Evolutionary conservation across 2,888 invertebrate species (phyloP), one percentile per base, ranked within the genome.

Genomic region (Pollenia angustigena): DNA sequence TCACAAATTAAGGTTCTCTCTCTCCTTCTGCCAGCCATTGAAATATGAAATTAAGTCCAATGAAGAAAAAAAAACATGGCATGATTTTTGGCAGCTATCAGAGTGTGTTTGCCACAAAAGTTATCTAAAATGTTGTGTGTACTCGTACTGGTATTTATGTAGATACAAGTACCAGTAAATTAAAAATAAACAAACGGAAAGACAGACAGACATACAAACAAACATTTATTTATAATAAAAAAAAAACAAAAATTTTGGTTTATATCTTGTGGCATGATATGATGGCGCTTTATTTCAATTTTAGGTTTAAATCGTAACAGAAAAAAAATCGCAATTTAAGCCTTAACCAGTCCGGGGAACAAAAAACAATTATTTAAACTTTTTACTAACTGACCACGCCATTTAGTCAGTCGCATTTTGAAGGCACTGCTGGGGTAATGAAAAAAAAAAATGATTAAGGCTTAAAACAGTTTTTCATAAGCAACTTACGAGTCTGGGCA

Each of bases 51-150:
- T 23, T 56, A 71, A 54, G 46, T 18, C 12, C 52, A 50, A 68
- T 14, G n/a, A 60, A 42, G 23, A 1, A 23, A 64, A 64, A n/a
- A 68, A 78, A 80, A 82, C 74, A 69, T 69, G 79, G 44, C 75
- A 75, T 82, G 75, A 68, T 75, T 81, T 78, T 87, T 84, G 83
- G 74, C 82, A 84, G 83, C 78, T 84, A 87, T 84, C 87, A 78
- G 44, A 76, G 42, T 46, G 40, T 82, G 54, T 71, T 82, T 82
- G 69, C 79, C n/a, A 71, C 56, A 74, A 83, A 75, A 71, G 32
- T 83, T 80, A 83, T 75, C 80, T 79, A 64, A 75, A 83, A 71
- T 79, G 42, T 54, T 68, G 78, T 62, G 78, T 62, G 74, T 62
- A 32, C 32, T 52, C 56, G 54, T 60, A 42, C 18, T 60, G 12